phyloP scores from a whole-genome alignment of 2,113 vertebrate species.

The Poeciliopsis prolifica region DNA sequence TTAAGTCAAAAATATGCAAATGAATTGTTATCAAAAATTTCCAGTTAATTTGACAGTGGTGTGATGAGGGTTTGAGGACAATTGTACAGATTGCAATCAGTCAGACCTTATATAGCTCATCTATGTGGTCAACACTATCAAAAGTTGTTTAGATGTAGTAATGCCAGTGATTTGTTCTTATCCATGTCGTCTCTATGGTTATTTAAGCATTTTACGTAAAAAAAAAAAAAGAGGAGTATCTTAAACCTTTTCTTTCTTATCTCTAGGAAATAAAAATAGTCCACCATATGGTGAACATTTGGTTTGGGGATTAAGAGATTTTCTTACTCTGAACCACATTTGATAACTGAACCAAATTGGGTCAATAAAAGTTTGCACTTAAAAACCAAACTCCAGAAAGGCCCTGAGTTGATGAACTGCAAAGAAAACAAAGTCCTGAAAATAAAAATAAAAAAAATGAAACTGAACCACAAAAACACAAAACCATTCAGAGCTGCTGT shows the following conservation, averaged over 20 bases:
- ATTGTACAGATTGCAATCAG: not conserved
- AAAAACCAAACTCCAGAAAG: not conserved
- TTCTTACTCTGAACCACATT: not conserved
- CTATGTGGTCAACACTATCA: not conserved
- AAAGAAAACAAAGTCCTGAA: not conserved
- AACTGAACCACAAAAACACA: conserved; percentile 12
- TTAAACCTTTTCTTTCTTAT: not conserved
- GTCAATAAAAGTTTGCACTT: conserved; percentile 8
- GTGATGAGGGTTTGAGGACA: too few species aligned
- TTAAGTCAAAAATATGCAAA: not conserved
- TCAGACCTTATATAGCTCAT: not conserved
- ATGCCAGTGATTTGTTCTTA: not conserved
- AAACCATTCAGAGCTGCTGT: not conserved
- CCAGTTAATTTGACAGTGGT: too few species aligned
- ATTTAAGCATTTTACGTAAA: not conserved
- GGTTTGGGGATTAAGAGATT: conserved; percentile 1
- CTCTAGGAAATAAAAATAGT: not conserved
- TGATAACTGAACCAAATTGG: not conserved
- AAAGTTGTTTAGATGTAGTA: not conserved
- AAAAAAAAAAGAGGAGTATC: not conserved
- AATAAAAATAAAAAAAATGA: not conserved
- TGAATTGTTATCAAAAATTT: not conserved
- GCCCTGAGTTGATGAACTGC: not conserved
- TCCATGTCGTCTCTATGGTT: not conserved
- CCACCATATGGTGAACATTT: conserved; percentile 6